phyloP scores from a whole-genome alignment of 2,888 invertebrate genomes.

The Vanessa cardui region DNA sequence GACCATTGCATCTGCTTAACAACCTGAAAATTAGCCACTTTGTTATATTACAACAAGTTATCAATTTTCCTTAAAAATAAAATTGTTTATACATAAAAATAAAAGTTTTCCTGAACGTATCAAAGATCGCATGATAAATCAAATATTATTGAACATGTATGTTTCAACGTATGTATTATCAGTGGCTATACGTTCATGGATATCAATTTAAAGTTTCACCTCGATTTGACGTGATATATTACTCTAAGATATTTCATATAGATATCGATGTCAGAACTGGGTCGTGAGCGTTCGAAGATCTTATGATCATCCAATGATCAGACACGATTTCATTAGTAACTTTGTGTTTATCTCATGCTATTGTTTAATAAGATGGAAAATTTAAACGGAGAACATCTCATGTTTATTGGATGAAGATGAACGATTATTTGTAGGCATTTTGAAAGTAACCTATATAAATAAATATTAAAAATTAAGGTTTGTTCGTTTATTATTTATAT shows the following conservation, averaged over 20 bases:
- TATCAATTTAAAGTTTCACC: constrained; percentile 19
- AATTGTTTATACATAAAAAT: too few species aligned
- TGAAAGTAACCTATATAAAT: not conserved
- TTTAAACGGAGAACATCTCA: not conserved
- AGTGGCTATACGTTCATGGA: constrained; percentile 4
- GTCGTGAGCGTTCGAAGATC: constrained; percentile 1
- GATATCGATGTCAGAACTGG: constrained; percentile 3
- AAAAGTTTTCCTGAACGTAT: too few species aligned
- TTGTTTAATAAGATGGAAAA: constrained; percentile 9
- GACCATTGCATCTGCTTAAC: too few species aligned
- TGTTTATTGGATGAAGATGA: not conserved
- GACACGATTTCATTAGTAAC: constrained; percentile 4
- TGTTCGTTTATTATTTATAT: too few species aligned
- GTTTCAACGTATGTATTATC: not conserved
- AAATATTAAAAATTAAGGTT: too few species aligned
- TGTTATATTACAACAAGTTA: too few species aligned
- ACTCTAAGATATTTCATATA: constrained; percentile 11
- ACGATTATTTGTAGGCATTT: not conserved
- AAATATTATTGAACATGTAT: not conserved
- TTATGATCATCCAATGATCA: constrained; percentile 11
- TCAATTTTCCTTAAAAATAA: too few species aligned
- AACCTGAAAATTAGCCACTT: too few species aligned
- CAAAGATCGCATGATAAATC: too few species aligned
- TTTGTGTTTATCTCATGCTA: not conserved
- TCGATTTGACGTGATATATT: constrained; percentile 21